A percentile compares a stretch with the other conserved stretches of the same genome.
These are phyloP conservation scores for Bacillus rossius DNA, from an alignment of 1,140 invertebrate species.

Conservation along the genomic window DNA sequence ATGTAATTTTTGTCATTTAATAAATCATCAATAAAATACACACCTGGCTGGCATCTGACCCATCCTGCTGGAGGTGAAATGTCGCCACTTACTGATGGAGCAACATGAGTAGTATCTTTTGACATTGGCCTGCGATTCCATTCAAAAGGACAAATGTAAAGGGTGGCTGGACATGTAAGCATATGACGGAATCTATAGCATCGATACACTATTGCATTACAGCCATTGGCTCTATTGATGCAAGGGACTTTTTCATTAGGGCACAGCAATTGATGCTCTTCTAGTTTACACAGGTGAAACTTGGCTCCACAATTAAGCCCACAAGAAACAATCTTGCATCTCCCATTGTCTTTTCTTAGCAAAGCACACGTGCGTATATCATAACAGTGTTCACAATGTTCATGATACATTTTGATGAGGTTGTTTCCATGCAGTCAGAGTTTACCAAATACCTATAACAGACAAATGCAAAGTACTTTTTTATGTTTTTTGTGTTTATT, in stretches of 20 bases:
- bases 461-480: too few relatives aligned
- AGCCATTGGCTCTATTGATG: constrained; percentile 46
- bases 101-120: too few relatives aligned
- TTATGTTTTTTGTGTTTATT: too few relatives aligned
- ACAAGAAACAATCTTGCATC: constrained; percentile 41
- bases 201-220: constrained; percentile 39
- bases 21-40: too few relatives aligned
- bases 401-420: too few relatives aligned
- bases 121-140: constrained; percentile 47
- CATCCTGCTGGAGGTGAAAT: too few relatives aligned
- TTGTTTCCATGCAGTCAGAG: too few relatives aligned
- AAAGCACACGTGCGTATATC: constrained; percentile 31
- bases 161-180: constrained; percentile 45
- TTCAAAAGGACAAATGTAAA: constrained; percentile 46
- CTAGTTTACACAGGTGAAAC: constrained; percentile 44
- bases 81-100: too few relatives aligned
- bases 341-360: constrained; percentile 28
- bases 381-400: constrained; percentile 35
- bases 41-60: too few relatives aligned
- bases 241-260: constrained; percentile 40
- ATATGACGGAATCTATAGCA: constrained; percentile 39
- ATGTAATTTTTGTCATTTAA: too few relatives aligned
- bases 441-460: too few relatives aligned
- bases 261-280: constrained; percentile 43
- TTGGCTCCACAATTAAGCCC: constrained; percentile 37